phyloP scores from a whole-genome alignment of 2,113 vertebrate species.

The Oncorhynchus clarkii region DNA sequence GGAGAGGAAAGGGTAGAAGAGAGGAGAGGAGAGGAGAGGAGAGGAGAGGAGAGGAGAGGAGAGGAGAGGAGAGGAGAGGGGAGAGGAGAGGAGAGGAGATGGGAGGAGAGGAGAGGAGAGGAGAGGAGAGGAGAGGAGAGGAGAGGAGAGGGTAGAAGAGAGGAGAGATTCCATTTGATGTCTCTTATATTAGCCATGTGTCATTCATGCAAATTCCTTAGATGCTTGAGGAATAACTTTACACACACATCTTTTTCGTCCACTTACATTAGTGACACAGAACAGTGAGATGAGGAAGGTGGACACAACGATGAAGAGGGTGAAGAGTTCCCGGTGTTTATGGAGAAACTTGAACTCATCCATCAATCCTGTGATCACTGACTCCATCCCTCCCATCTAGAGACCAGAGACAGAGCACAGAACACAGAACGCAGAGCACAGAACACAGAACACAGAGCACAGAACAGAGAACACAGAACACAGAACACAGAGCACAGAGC shows the following conservation, averaged over 20 bases:
- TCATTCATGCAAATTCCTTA: background rate
- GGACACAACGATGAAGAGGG: slow-evolving; percentile 79
- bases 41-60: no score
- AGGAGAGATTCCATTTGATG: no score
- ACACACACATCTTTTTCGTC: no score
- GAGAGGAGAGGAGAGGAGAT: background rate
- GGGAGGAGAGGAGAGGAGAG: no score
- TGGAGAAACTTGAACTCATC: slow-evolving; percentile 88
- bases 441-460: no score
- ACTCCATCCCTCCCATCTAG: slow-evolving; percentile 93
- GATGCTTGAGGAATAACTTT: background rate
- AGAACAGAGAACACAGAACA: no score
- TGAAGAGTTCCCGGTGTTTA: slow-evolving; percentile 85
- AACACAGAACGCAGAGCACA: background rate
- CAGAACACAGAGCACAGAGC: no score
- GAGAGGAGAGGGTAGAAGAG: no score
- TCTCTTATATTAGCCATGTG: background rate
- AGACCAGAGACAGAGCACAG: background rate
- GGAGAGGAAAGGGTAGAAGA: no score
- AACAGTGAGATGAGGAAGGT: slow-evolving; percentile 89
- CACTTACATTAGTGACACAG: slow-evolving; percentile 86
- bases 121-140: background rate
- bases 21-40: no score
- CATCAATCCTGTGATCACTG: slow-evolving; percentile 85
- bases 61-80: slow-evolving; percentile 6